Evolutionary conservation across 2,888 invertebrate genomes (phyloP).

Genomic region (Callosobruchus maculatus): DNA sequence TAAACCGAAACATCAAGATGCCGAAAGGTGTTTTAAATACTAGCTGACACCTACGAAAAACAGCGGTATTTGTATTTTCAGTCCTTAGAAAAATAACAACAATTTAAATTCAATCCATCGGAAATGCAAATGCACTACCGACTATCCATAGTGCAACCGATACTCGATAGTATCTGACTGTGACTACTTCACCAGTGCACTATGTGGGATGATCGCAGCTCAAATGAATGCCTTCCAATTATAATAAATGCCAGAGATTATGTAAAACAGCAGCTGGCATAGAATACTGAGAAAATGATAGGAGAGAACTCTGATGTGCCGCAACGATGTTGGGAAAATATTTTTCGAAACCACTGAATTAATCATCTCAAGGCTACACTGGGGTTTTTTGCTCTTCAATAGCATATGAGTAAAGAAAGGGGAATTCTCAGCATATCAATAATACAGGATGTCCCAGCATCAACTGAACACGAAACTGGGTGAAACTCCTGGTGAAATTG

Average conservation of each 20-base stretch:
- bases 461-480: too few relatives aligned
- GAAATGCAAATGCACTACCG: too few relatives aligned
- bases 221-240: background rate
- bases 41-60: too few relatives aligned
- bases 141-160: too few relatives aligned
- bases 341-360: constrained; percentile 23
- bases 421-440: background rate
- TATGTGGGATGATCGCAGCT: background rate
- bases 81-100: too few relatives aligned
- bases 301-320: constrained; percentile 3
- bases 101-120: too few relatives aligned
- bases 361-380: constrained; percentile 20
- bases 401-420: background rate
- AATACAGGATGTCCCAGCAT: too few relatives aligned
- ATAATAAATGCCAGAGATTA: background rate
- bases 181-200: background rate
- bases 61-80: too few relatives aligned
- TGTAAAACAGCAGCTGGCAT: constrained; percentile 1
- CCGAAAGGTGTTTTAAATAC: too few relatives aligned
- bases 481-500: too few relatives aligned
- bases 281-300: constrained; percentile 14
- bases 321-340: constrained; percentile 30
- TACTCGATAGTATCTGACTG: too few relatives aligned
- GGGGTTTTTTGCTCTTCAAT: constrained; percentile 8
- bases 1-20: too few relatives aligned